Percentiles rank a stretch among this genome's conserved stretches.
phyloP scores from a whole-genome alignment of 2,797 vertebrate genomes.

The Furcifer pardalis region DNA sequence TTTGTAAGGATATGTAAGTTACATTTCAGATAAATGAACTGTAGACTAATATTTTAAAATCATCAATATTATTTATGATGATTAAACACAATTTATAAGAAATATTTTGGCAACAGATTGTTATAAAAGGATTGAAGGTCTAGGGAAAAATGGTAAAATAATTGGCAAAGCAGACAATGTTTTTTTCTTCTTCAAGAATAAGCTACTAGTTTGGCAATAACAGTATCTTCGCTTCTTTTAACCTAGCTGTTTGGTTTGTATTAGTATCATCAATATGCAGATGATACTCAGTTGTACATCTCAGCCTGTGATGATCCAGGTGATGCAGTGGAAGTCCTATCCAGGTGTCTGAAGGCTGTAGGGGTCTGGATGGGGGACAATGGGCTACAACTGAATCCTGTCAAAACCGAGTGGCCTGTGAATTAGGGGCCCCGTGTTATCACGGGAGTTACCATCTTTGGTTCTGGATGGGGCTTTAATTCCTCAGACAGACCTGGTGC shows the following conservation, averaged over 20 bases:
- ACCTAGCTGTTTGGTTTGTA: not conserved
- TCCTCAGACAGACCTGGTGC: too few relatives aligned
- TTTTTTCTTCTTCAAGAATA: not conserved
- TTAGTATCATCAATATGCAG: too few relatives aligned
- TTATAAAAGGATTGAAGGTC: slow-evolving; percentile 1
- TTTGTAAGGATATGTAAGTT: not conserved
- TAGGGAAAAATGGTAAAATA: accelerated
- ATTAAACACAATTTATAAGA: not conserved
- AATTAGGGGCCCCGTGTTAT: too few relatives aligned
- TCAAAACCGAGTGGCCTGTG: too few relatives aligned
- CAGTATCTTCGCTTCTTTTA: not conserved
- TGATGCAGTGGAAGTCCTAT: too few relatives aligned
- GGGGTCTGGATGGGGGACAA: too few relatives aligned
- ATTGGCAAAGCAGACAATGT: not conserved
- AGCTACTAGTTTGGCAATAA: not conserved
- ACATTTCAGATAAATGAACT: not conserved
- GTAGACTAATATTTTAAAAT: slow-evolving; percentile 12
- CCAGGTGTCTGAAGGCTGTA: too few relatives aligned
- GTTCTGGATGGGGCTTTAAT: too few relatives aligned
- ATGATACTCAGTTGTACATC: too few relatives aligned
- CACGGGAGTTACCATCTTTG: too few relatives aligned
- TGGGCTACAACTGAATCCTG: too few relatives aligned
- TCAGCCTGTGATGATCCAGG: too few relatives aligned
- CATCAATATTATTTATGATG: not conserved
- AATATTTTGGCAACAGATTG: not conserved